phyloP scores from a whole-genome alignment of 1,140 invertebrate species.

The Neodiprion pinetum region DNA sequence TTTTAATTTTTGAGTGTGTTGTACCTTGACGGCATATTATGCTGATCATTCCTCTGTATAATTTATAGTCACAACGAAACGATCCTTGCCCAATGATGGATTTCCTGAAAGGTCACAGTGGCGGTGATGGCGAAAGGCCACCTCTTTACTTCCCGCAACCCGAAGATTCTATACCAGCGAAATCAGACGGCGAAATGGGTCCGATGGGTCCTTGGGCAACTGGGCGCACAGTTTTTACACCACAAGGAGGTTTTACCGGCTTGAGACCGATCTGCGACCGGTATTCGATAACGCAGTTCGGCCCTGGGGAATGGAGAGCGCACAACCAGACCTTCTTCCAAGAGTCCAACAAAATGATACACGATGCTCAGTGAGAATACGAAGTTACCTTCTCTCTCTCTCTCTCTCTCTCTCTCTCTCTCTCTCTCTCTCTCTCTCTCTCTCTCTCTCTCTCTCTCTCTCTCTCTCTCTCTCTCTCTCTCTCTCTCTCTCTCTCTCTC shows the following conservation, averaged over 20 bases:
- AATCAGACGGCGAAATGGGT: conserved; percentile 53
- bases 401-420: no score
- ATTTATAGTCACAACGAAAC: not conserved
- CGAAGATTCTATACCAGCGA: conserved; percentile 59
- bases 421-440: no score
- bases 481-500: not conserved
- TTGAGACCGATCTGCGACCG: conserved; percentile 75
- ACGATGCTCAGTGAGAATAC: conserved; percentile 29
- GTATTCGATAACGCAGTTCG: conserved; percentile 75
- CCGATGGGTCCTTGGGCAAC: conserved; percentile 72
- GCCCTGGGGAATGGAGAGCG: conserved; percentile 72
- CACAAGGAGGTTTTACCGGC: conserved; percentile 70
- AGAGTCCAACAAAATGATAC: conserved; percentile 44
- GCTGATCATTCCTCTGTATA: no score
- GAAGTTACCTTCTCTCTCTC: not conserved
- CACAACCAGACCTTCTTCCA: conserved; percentile 69
- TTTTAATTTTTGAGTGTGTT: no score
- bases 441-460: not conserved
- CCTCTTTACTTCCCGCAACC: conserved; percentile 65
- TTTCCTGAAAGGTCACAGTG: conserved; percentile 11
- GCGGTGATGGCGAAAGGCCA: conserved; percentile 30
- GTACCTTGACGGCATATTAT: no score
- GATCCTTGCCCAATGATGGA: conserved; percentile 25
- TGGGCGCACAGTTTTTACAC: conserved; percentile 74
- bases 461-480: not conserved